phyloP scores from a whole-genome alignment of 2,888 invertebrate genomes.

The Adelphocoris suturalis region DNA sequence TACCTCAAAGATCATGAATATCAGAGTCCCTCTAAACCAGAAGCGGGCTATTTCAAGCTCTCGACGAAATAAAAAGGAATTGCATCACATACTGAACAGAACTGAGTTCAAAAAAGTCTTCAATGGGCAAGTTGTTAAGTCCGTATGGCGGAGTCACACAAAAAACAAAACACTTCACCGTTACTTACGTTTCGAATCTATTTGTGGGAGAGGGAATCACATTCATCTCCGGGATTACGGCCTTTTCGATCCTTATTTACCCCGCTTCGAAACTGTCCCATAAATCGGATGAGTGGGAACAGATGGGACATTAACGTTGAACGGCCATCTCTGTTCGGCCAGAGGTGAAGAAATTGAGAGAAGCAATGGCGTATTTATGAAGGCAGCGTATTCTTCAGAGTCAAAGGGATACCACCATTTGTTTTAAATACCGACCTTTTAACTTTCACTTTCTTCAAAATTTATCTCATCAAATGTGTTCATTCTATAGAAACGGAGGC shows the following conservation, averaged over 20 bases:
- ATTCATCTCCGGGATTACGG: conserved; percentile 9
- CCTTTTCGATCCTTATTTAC: conserved; percentile 8
- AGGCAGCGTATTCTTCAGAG: no score
- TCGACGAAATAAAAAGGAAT: neutral
- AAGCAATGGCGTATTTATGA: neutral
- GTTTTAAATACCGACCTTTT: no score
- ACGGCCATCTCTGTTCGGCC: neutral
- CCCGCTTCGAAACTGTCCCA: conserved; percentile 4
- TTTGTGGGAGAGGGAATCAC: neutral
- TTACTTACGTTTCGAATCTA: neutral
- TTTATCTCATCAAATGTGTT: no score
- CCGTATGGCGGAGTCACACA: neutral
- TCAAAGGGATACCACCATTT: no score
- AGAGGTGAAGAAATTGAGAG: neutral
- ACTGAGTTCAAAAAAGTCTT: neutral
- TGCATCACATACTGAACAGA: neutral
- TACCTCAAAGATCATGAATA: no score
- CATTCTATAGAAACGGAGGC: no score
- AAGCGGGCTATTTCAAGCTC: neutral
- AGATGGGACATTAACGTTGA: conserved; percentile 20
- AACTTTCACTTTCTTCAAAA: no score
- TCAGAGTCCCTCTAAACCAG: neutral
- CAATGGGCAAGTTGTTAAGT: neutral
- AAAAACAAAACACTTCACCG: conserved; percentile 7
- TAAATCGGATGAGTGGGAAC: conserved; percentile 34